Evolutionary conservation across 1,140 invertebrate species (phyloP), one percentile per base, ranked within the genome.

Genomic region (Drosophila mauritiana): DNA sequence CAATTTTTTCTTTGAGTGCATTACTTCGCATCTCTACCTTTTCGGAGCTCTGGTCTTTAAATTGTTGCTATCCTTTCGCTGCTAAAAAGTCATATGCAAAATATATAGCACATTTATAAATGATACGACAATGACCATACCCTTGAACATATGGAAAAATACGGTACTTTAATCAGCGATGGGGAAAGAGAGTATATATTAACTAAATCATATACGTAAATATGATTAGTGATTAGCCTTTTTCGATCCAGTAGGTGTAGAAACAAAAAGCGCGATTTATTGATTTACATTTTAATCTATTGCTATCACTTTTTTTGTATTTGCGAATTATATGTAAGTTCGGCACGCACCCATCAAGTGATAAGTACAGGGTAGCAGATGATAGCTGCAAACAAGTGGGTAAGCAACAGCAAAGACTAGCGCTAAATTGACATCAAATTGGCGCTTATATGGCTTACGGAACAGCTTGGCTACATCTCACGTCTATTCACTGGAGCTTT

Each of bases 351-450:
- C 12, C 10, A 2, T 36, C 4, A 12, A 11, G 5, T 20, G 10
- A 20, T 12, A 15, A 36, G 11, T 40, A 42, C 11, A 67, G 59
- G 59, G 45, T 51, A 67, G 10, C 25, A 61, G 22, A 20, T 15
- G 27, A 27, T 39, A 46, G 10, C 42, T 36, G 22, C 43, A 55
- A 74, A 37, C 72, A 45, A 42, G 39, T 55, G 37, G 37, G 51
- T 45, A 20, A 54, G 49, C 48, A 27, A 12, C 37, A 27, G 45
- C 36, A 51, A 36, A 73, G 12, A 62, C 78, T 77, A 80, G 78
- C 64, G 67, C 73, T 81, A 78, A 82, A 82, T 78, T 77, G 79
- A 73, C 79, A 82, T 72, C 63, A 55, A 82, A 79, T 70, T 79
- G 54, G 61, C 48, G 63, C 74, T 78, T 74, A 83, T 57, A 43